Percentiles rank a stretch among this genome's conserved stretches.
These are phyloP conservation scores for Aphelenchoides fujianensis DNA, from an alignment of 1,140 invertebrate species.

Conservation along the genomic window DNA sequence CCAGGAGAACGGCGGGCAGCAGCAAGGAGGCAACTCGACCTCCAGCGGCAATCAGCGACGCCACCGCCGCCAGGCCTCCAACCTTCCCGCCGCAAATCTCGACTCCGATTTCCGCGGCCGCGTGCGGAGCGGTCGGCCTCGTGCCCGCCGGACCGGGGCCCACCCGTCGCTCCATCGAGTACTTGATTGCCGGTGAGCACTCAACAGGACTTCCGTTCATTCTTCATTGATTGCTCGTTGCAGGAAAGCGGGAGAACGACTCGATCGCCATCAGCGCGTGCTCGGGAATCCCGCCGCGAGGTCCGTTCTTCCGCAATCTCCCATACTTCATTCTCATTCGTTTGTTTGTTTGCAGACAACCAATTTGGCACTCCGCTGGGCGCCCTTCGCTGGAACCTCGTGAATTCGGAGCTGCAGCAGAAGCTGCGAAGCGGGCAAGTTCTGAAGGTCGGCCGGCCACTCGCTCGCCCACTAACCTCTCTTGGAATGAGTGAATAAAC, in stretches of 20 bases:
- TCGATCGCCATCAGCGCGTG: neutral
- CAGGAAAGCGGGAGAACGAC: constrained; percentile 2
- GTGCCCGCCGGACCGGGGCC: no score
- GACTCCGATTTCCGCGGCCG: neutral
- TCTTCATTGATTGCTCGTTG: neutral
- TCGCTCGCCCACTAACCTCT: no score
- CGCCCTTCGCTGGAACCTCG: neutral
- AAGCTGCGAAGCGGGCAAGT: neutral
- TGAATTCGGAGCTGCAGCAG: neutral
- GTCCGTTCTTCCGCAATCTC: no score
- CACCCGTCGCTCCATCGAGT: neutral
- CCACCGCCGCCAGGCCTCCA: no score
- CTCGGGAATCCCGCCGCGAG: constrained; percentile 1
- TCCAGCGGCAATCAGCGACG: no score
- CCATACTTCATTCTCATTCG: no score
- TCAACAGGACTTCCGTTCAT: neutral
- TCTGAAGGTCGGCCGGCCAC: no score
- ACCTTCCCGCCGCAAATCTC: neutral
- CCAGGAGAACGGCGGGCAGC: no score
- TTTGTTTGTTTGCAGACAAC: no score
- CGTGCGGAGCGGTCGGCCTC: neutral
- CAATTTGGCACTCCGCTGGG: neutral
- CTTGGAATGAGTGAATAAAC: no score
- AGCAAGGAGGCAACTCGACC: no score
- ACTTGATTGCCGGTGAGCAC: constrained; percentile 6